Base-by-base conservation (phyloP, 2,888 invertebrate species). In the Chelonus formosanus region DNA sequence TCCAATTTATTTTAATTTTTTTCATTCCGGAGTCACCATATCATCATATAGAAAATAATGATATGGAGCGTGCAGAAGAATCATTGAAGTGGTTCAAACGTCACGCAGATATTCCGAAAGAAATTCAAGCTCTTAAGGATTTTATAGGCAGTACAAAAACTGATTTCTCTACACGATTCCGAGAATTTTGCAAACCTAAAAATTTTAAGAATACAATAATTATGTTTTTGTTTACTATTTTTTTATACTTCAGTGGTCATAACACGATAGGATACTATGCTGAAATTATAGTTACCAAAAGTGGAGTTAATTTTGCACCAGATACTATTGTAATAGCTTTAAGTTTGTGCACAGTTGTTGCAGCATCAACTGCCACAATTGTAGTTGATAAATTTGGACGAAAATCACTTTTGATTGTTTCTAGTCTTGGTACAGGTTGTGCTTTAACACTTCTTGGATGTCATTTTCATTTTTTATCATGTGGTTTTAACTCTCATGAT, bases 311-410 rank as follows among this genome's bases (percentile, higher is more conserved):
- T 47, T 68, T 74, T 4, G 77, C 81, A 3, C 83, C 86, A 0
- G 84, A 84, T 63, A 71, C 78, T 2, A 81, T 85, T 1, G 86
- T 88, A 2, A 87, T 87, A 8, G 78, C 85, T 1, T 78, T 88
- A 3, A 87, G 87, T 3, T 78, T 82, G 2, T 86, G 86, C 1
- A 86, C 86, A 75, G 84, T 88, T 5, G 65, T 86, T 0, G 85
- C 86, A 3, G 87, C 88, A 3, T 67, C 69, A 0, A 73, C 82
- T 4, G 82, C 86, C 0, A 84, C 85, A 0, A 69, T 83, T 5
- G 70, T 87, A 2, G 86, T 88, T 71, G 89, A 89, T 71, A 82
- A 78, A 60, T 83, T 85, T 34, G 88, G 88, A 1, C 76, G 88
- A 55, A 82, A 85, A 56, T 73, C 78, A 4, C 78, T 89, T 4